Evolutionary conservation across 2,113 vertebrate genomes (phyloP), one percentile per base, ranked within the genome.

Genomic region (Lampris incognitus): DNA sequence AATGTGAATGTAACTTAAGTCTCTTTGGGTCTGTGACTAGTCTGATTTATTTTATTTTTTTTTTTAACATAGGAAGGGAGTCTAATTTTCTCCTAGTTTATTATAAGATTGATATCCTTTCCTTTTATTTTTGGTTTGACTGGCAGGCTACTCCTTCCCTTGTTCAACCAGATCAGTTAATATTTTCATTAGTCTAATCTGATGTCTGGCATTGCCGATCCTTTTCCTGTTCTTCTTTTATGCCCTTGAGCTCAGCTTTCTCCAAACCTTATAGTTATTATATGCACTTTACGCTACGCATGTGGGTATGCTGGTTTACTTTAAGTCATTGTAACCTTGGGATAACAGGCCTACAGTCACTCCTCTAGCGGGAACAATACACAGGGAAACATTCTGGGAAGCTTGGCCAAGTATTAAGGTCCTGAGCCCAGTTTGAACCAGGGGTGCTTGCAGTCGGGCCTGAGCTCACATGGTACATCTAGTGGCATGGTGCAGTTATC

Each of bases 1-100:
- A 38, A 82, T 89, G 83, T 90, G 79, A 91, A 91, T 88, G 67
- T 76, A 85, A 82, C 52, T 46, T 8, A 10, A 70, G 66, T 88
- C 63, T 92, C 24, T 46, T 65, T 59, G 57, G 46, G 60, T 57
- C 51, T 67, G 41, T 79, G 42, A 69, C 69, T 79, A 44, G 54
- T 24, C 11, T 85, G 73, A 61, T 83, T 83, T 41, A 61, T 83
- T 83, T 41, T 9, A 50, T 41, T 66, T 52, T 51, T 48, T 2
- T 41, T 24, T 7, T 0, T 3, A 56, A 51, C n/a, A 44, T 1
- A 6, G 38, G 42, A 56, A 5, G 10, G 48, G 10, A 6, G 59
- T 41, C 11, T 59, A 10, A 39, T 38, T 58, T 52, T 67, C 10
- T 42, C 13, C 13, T 54, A 24, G 24, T 24, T 3, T 54, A n/a